These are phyloP conservation scores for Cephalopholis sonnerati DNA, from an alignment of 2,113 vertebrate species.

Conservation along the genomic window DNA sequence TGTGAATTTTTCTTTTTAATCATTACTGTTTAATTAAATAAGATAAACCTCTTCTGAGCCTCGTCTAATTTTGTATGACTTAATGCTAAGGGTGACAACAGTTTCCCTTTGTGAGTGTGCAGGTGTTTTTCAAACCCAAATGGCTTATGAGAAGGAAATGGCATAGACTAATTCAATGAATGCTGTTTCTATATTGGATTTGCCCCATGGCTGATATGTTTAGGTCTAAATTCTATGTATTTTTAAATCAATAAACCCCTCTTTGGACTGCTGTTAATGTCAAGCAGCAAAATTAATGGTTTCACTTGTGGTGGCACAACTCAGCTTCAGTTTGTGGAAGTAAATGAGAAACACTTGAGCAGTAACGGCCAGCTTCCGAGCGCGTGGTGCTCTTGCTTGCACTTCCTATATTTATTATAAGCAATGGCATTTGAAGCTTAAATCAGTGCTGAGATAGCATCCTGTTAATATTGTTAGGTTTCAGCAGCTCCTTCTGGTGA, in stretches of 20 bases:
- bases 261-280: conserved; percentile 33
- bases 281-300: conserved; percentile 44
- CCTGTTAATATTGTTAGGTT: conserved; percentile 76
- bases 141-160: conserved; percentile 58
- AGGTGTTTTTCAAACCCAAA: conserved; percentile 61
- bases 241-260: conserved; percentile 59
- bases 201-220: conserved; percentile 49
- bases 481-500: conserved; percentile 71
- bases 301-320: conserved; percentile 26
- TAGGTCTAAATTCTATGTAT: conserved; percentile 55
- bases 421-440: conserved; percentile 70
- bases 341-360: conserved; percentile 62
- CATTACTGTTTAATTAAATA: not conserved
- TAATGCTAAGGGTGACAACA: not conserved
- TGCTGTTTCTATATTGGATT: conserved; percentile 64
- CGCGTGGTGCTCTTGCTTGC: conserved; percentile 33
- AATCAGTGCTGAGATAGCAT: conserved; percentile 72
- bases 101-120: conserved; percentile 27
- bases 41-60: not conserved
- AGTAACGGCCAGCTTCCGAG: conserved; percentile 39
- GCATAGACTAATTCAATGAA: conserved; percentile 59
- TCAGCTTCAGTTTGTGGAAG: conserved; percentile 46
- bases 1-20: not conserved
- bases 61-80: not conserved
- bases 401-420: conserved; percentile 80